Percentiles rank a stretch among this genome's conserved stretches.
These are phyloP conservation scores for Latrodectus hesperus DNA, from an alignment of 2,888 invertebrate species.

Conservation along the genomic window DNA sequence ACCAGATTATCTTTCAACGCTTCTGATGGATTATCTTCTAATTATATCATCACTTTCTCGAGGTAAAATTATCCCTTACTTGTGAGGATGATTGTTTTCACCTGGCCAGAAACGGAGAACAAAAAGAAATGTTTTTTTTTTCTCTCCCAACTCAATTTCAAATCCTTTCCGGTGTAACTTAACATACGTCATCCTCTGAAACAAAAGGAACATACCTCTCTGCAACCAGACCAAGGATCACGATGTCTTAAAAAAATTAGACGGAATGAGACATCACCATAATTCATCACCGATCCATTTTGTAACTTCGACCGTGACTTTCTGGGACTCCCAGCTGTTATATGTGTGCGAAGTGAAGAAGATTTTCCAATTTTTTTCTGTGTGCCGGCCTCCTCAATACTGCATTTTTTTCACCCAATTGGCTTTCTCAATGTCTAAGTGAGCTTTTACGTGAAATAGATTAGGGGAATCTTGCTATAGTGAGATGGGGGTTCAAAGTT, in stretches of 20 bases:
- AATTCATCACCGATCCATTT: background rate
- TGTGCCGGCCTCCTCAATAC: background rate
- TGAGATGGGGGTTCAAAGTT: background rate
- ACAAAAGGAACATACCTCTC: constrained; percentile 6
- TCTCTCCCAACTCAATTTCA: background rate
- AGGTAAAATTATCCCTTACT: background rate
- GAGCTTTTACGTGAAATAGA: background rate
- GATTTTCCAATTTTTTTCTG: background rate
- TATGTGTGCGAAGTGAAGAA: constrained; percentile 1
- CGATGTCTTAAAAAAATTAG: background rate
- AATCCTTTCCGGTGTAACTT: constrained; percentile 2
- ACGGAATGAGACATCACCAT: background rate
- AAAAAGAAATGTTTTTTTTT: background rate
- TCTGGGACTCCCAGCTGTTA: background rate
- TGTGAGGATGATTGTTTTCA: constrained; percentile 46
- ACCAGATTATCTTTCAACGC: constrained; percentile 34
- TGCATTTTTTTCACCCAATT: background rate
- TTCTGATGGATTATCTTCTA: constrained; percentile 52
- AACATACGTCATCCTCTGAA: constrained; percentile 33
- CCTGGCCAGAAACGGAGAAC: constrained; percentile 17
- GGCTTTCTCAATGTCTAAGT: background rate
- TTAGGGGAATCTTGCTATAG: background rate
- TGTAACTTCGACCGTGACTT: background rate
- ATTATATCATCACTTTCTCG: constrained; percentile 64
- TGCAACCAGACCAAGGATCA: constrained; percentile 3